A percentile compares a stretch with the other conserved stretches of the same genome.
phyloP scores from a whole-genome alignment of 2,888 invertebrate genomes.

The Tachina grossa region DNA sequence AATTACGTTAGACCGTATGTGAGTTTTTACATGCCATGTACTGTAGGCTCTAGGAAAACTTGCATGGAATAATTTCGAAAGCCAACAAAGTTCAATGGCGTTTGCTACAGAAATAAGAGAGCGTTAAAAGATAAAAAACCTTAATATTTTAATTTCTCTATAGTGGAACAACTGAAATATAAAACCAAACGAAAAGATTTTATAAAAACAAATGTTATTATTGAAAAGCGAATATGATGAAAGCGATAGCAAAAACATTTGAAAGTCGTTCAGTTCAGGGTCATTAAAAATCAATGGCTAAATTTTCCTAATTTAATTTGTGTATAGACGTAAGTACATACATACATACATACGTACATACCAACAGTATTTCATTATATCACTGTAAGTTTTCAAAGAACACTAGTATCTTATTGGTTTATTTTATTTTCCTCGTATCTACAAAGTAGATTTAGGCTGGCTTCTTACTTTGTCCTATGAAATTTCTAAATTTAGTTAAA shows the following conservation, averaged over 20 bases:
- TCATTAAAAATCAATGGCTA: slow-evolving; percentile 6
- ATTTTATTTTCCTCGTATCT: slow-evolving; percentile 2
- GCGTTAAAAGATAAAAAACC: background rate
- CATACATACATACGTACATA: too few relatives aligned
- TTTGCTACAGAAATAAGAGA: background rate
- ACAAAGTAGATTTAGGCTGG: slow-evolving; percentile 1
- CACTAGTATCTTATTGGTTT: background rate
- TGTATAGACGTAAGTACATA: background rate
- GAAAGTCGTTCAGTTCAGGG: slow-evolving; percentile 22
- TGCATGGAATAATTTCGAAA: background rate
- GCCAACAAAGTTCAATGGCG: slow-evolving; percentile 26
- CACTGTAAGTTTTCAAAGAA: background rate
- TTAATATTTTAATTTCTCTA: background rate
- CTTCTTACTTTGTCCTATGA: slow-evolving; percentile 33
- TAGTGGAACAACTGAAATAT: background rate
- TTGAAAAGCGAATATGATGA: background rate
- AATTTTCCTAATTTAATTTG: slow-evolving; percentile 58
- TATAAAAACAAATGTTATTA: background rate
- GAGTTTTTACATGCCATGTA: background rate
- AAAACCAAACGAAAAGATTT: background rate
- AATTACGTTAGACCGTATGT: background rate
- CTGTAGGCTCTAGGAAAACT: background rate
- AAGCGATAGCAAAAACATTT: background rate
- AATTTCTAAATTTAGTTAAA: slow-evolving; percentile 43
- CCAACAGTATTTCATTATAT: too few relatives aligned